Conservation (phyloP, 2,113 vertebrate species). For the Pelobates fuscus region DNA sequence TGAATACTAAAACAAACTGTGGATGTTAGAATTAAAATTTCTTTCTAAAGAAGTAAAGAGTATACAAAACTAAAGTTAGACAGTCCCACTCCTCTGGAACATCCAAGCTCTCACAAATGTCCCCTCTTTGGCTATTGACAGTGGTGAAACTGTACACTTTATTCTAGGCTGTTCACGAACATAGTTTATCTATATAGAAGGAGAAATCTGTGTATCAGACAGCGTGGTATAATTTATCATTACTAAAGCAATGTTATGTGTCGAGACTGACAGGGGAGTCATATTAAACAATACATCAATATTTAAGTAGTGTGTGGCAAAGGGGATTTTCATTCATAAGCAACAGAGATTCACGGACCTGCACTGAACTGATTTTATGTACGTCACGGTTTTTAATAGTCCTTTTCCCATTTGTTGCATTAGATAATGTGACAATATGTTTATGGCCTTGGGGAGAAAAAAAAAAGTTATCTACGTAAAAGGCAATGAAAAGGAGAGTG, state of each 20-base stretch:
- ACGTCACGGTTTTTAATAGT: neutral
- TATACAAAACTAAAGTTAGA: no score
- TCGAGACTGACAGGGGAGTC: neutral
- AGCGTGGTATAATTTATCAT: conserved; percentile 18
- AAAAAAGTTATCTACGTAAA: neutral
- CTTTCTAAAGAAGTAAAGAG: no score
- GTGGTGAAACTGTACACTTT: no score
- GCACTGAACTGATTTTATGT: neutral
- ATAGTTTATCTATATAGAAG: conserved; percentile 22
- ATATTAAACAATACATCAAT: conserved; percentile 13
- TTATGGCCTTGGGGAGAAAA: neutral
- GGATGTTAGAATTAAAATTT: no score
- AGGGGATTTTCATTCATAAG: neutral
- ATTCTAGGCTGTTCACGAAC: neutral
- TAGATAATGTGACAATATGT: neutral
- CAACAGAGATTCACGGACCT: neutral
- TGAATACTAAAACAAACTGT: no score
- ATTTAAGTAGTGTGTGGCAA: conserved; percentile 3
- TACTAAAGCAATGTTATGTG: conserved; percentile 1
- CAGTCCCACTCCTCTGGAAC: no score
- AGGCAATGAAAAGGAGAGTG: neutral
- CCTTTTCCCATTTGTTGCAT: neutral
- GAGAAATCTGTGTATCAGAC: neutral
- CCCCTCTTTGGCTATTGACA: no score
- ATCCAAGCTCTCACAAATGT: no score